Base-by-base conservation (phyloP, 2,113 vertebrate genomes). In the Patagioenas fasciata region DNA sequence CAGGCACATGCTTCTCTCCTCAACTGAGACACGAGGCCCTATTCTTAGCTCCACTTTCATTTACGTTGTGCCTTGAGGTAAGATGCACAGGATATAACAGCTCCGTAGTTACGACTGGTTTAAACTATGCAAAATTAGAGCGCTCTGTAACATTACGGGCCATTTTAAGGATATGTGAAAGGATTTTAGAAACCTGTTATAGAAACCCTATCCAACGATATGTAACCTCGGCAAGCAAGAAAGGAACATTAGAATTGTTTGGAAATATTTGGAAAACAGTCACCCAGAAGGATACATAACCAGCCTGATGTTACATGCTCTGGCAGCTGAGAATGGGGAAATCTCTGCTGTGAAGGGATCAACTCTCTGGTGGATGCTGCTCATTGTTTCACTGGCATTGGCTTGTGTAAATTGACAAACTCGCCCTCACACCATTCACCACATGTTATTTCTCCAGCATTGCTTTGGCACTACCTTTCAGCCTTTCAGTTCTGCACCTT, bases 41-140 rank as follows among this genome's bases (percentile, higher is more conserved):
- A 95, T 92, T 96, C 95, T 96, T 96, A 94, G 93, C 72, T 94
- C 58, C 34, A 10, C 80, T 96, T 97, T 88, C 88, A 94, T 96
- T 96, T 96, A 96, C 4, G 26, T 71, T 95, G 70, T 93, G 86
- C 90, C 92, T 93, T 64, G 71, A 94, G 82, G 88, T 61, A 82
- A 93, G 89, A 93, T 86, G 92, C 72, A 29, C 50, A 95, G 93
- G 81, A 92, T 93, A 29, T 92, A 95, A 94, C 91, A 92, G 78
- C 67, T 96, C 89, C 83, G 79, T 79, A 77, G 73, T 77, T 88
- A 83, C 20, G 79, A 65, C 40, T 82, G 47, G 50, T 85, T 91
- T 93, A 86, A 90, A 83, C 50, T 28, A 62, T 57, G 75, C 69
- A 86, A 93, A 93, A 95, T 91, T 94, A 89, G 91, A 95, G 78